Percentiles rank a stretch among this genome's conserved stretches.
Conservation (phyloP, 1,140 invertebrate genomes). For the Drosophila grimshawi region DNA sequence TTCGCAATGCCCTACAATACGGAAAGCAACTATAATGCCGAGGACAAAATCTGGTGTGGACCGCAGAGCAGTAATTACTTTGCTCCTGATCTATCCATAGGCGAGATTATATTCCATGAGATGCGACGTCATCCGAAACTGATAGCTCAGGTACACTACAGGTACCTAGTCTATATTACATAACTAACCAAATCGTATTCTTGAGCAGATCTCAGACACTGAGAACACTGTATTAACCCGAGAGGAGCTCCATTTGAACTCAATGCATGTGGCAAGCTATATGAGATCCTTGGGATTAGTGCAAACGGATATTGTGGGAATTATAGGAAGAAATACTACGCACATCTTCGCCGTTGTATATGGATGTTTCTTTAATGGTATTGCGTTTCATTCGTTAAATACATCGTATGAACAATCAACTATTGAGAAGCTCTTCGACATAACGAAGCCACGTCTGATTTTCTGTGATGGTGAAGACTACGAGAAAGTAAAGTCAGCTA, state of each 20-base stretch:
- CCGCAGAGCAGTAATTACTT: constrained; percentile 18
- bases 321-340: constrained; percentile 39
- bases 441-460: constrained; percentile 50
- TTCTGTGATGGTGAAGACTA: constrained; percentile 59
- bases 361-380: constrained; percentile 45
- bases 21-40: constrained; percentile 32
- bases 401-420: background rate
- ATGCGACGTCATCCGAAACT: constrained; percentile 36
- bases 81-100: constrained; percentile 38
- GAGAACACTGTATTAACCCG: constrained; percentile 33
- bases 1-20: constrained; percentile 20
- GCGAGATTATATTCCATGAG: constrained; percentile 46
- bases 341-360: constrained; percentile 35
- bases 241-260: constrained; percentile 33
- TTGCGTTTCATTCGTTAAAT: constrained; percentile 27
- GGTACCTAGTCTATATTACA: background rate
- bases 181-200: background rate
- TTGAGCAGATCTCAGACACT: constrained; percentile 30
- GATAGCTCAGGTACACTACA: constrained; percentile 30
- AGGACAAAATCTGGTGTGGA: constrained; percentile 52
- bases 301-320: constrained; percentile 37
- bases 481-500: constrained; percentile 41
- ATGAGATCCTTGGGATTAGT: constrained; percentile 15
- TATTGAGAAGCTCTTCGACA: constrained; percentile 12
- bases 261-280: constrained; percentile 26